Base-by-base conservation (phyloP, 2,113 vertebrate genomes). In the Crypturellus undulatus region DNA sequence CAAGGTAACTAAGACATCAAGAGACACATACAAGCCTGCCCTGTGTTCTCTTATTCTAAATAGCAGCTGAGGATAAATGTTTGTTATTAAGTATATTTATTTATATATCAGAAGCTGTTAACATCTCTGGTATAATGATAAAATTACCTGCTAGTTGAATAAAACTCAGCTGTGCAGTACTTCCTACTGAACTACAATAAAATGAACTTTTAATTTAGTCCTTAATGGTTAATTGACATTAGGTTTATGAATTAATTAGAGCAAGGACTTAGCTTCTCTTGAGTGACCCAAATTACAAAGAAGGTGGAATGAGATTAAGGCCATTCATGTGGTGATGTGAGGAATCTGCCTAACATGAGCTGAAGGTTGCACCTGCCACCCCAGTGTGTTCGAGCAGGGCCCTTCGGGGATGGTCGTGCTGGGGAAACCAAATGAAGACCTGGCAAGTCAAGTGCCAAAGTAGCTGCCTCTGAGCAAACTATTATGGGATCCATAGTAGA, bases 241-340 rank as follows among this genome's bases (percentile, higher is more conserved):
- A 88, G 18, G 79, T 96, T 90, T 92, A 81, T 78, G 82, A 94
- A 93, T 85, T 87, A 92, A 92, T 87, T 93, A 91, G 65, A n/a
- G 36, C 30, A 45, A 16, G n/a, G 62, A 78, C 21, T 94, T 94
- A 70, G 36, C 18, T 86, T 94, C 80, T 40, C 63, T 91, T 32
- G n/a, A 87, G 79, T 92, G 63, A 87, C 34, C 64, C 26, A 62
- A 82, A 95, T 96, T 87, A 89, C 34, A 45, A 83, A 76, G 60
- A 92, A 72, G 34, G 4, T 7, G 36, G 19, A 72, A 81, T 93
- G 62, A 87, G 70, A 89, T 87, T 88, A 92, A 88, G 25, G n/a
- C 32, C 49, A 22, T 2, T 42, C 25, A 1, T 47, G 5, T 56
- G 30, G 47, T 47, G 28, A 32, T 77, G 47, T 49, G 45, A 76